Percentiles rank a stretch among this genome's conserved stretches.
phyloP scores from a whole-genome alignment of 2,113 vertebrate genomes.

The Sardina pilchardus region DNA sequence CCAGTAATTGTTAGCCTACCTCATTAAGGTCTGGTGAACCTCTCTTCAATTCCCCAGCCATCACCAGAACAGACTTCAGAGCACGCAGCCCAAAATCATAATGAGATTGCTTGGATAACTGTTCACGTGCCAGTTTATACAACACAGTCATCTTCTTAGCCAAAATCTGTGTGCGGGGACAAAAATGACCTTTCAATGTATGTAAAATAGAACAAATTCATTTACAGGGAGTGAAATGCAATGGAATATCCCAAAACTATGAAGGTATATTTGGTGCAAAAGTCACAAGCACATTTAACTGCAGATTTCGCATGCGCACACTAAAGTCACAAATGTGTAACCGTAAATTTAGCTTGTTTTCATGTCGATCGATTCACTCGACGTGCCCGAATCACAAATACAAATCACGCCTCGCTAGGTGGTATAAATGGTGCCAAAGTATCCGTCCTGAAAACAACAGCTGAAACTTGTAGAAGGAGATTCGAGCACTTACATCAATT shows the following conservation, averaged over 20 bases:
- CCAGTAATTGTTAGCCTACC: slow-evolving; percentile 65
- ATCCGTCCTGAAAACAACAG: too few species aligned
- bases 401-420: too few species aligned
- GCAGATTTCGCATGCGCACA: too few species aligned
- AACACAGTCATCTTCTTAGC: slow-evolving; percentile 98
- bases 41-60: slow-evolving; percentile 95
- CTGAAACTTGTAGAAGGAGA: too few species aligned
- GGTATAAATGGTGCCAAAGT: too few species aligned
- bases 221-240: neutral
- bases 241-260: neutral
- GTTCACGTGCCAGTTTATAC: slow-evolving; percentile 91
- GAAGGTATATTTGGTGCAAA: too few species aligned
- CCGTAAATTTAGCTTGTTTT: too few species aligned
- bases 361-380: too few species aligned
- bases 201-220: neutral
- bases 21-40: slow-evolving; percentile 84
- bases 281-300: too few species aligned
- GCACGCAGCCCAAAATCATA: slow-evolving; percentile 96
- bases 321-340: too few species aligned
- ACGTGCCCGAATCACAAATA: too few species aligned
- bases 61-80: slow-evolving; percentile 92
- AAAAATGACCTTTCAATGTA: neutral
- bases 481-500: too few species aligned
- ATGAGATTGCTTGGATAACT: slow-evolving; percentile 95
- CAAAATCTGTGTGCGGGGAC: slow-evolving; percentile 72